Evolutionary conservation across 1,140 invertebrate species (phyloP).

Genomic region (Papilio machaon): DNA sequence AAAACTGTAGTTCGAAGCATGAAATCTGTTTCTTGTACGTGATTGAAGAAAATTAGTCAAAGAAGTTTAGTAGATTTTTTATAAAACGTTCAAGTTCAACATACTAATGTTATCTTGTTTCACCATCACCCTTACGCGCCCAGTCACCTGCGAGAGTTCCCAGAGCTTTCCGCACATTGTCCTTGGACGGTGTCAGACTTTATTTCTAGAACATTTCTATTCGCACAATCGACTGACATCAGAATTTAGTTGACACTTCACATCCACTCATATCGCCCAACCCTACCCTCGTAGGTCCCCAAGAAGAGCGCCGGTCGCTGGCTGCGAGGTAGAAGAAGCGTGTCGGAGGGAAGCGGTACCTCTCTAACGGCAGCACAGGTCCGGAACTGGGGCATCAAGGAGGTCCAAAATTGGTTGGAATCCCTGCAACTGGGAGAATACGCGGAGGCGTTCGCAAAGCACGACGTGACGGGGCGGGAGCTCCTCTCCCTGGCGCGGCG

Average conservation of each 20-base stretch:
- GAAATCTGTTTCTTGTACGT: background rate
- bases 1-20: background rate
- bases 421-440: constrained; percentile 94
- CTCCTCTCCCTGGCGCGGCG: constrained; percentile 92
- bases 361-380: constrained; percentile 58
- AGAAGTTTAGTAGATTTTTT: background rate
- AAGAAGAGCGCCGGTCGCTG: constrained; percentile 77
- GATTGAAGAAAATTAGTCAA: too few relatives aligned
- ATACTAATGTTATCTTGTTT: constrained; percentile 40
- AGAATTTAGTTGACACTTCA: constrained; percentile 30
- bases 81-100: background rate
- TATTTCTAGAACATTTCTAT: constrained; percentile 45
- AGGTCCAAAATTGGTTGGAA: constrained; percentile 93
- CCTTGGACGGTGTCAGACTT: constrained; percentile 61
- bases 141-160: constrained; percentile 48
- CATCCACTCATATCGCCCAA: constrained; percentile 43
- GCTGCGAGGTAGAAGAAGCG: constrained; percentile 80
- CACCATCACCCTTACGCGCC: constrained; percentile 45
- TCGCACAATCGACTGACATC: background rate
- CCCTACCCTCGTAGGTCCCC: constrained; percentile 63
- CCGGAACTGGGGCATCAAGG: constrained; percentile 86
- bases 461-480: constrained; percentile 96
- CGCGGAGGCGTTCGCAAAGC: constrained; percentile 90
- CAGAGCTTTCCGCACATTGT: constrained; percentile 59
- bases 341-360: constrained; percentile 71